Conservation (phyloP, 2,113 vertebrate species). For the human region GRCh38 chr15:59076501-59077000, state of each 20-base stretch:
- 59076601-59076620: too few relatives aligned
- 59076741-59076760: neutral
- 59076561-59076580: neutral
- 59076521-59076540: neutral
- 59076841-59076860: neutral
- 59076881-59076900: neutral
- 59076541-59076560: neutral
- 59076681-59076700: too few relatives aligned
- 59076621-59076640: too few relatives aligned
- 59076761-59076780: neutral
- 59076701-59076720: neutral
- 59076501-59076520: neutral
- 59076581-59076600: too few relatives aligned
- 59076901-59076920: slow-evolving; percentile 17
- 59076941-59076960: neutral
- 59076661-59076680: too few relatives aligned
- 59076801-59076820: neutral
- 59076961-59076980: neutral
- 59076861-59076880: neutral
- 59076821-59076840: slow-evolving; percentile 11
- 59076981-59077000: neutral
- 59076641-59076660: too few relatives aligned
- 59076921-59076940: neutral
- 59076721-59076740: slow-evolving; percentile 27
- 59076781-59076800: neutral